Percentiles rank a stretch among this genome's conserved stretches.
phyloP scores from a whole-genome alignment of 2,113 vertebrate genomes.

The Nanger granti region DNA sequence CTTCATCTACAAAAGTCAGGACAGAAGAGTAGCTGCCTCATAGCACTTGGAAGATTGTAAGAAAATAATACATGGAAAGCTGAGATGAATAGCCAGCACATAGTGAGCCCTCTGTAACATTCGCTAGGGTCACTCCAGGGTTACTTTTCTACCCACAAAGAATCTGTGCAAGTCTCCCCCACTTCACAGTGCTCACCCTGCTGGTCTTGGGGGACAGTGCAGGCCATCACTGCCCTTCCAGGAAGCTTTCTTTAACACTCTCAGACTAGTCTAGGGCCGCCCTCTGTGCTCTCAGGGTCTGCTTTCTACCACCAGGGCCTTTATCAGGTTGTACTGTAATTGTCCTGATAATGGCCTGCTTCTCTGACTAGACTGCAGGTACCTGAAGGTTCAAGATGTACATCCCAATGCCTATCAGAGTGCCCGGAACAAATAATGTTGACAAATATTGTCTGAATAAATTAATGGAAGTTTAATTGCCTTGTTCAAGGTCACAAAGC shows the following conservation, averaged over 20 bases:
- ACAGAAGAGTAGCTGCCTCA: not conserved
- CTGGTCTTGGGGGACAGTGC: not conserved
- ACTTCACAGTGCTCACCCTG: not conserved
- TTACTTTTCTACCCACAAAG: not conserved
- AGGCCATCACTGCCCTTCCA: not conserved
- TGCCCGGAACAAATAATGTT: not conserved
- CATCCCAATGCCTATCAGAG: not conserved
- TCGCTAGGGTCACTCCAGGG: not conserved
- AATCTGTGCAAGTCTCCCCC: not conserved
- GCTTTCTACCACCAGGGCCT: not conserved
- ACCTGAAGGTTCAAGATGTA: not conserved
- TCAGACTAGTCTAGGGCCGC: not conserved
- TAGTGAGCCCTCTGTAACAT: not conserved
- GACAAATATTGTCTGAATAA: not conserved
- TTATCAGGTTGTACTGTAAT: not conserved
- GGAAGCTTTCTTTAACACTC: not conserved
- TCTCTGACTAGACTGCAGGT: not conserved
- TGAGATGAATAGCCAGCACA: not conserved
- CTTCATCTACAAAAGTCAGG: not conserved
- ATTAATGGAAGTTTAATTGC: not conserved
- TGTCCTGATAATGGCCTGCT: not conserved
- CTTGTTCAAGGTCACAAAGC: not conserved
- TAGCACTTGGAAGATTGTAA: not conserved
- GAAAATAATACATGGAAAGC: not conserved
- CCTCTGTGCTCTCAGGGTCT: not conserved